Evolutionary conservation across 2,797 vertebrate genomes (phyloP), one percentile per base, ranked within the genome.

Genomic region (Betta splendens): DNA sequence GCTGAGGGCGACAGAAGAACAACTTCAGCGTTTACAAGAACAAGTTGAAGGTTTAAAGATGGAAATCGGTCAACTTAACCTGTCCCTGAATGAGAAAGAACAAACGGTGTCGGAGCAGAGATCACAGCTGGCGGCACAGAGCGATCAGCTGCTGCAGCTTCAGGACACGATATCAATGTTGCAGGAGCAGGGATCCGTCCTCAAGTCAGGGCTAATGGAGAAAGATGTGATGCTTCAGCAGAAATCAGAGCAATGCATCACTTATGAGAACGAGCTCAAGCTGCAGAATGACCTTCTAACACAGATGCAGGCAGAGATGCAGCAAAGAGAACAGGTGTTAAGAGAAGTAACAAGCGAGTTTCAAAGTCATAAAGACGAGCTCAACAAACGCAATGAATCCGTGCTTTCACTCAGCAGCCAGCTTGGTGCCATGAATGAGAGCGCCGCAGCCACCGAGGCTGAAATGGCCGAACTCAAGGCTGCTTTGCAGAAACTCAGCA

Each of bases 141-240:
- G 77, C 47, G 72, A 80, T 31, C 89, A 92, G 31, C 75, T 93
- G 54, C 55, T 74, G 51, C 83, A 83, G 3, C 89, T 87, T 11
- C 83, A 92, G 68, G 92, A 95, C 40, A 89, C 88, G 0, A 47
- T 90, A 1, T 69, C 84, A 0, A 66, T 89, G 50, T 84, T 95
- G 8, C 89, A 94, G 75, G 89, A 94, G n/a, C 91, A 94, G 75
- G 81, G 89, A 11, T 69, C 77, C 5, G 89, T 83, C 16, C 33
- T 94, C 18, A 93, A 89, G 75, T 74, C 87, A 3, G 89, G 83
- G n/a, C 83, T 94, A 9, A 65, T 91, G 84, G 81, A 91, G 68
- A 93, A 87, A 35, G 92, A 89, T 8, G 39, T 39, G 0, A 25
- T 60, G 65, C 18, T 94, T 5, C 89, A 91, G 57, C 90, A 94